phyloP scores from a whole-genome alignment of 35 echinoderm and acorn worm species.

The Ophiothrix spiculata region DNA sequence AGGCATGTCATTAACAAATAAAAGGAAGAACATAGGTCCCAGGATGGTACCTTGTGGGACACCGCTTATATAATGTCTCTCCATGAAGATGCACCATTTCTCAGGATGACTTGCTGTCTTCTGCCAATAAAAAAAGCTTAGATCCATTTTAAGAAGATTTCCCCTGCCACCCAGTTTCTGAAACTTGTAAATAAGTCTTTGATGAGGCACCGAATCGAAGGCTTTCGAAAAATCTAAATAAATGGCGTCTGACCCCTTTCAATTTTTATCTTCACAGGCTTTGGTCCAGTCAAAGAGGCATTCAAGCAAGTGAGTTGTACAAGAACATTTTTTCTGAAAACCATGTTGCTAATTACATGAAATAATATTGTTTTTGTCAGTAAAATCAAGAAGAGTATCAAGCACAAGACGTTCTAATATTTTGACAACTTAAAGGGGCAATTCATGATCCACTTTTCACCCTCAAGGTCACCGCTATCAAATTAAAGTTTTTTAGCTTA shows the following conservation, averaged over 20 bases:
- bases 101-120: constrained; percentile 30
- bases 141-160: constrained; percentile 7
- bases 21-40: not conserved
- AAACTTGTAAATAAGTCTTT: constrained; percentile 18
- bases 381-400: constrained; percentile 15
- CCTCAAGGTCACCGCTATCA: no score
- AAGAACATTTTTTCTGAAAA: not conserved
- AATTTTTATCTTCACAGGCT: constrained; percentile 12
- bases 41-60: not conserved
- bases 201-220: constrained; percentile 12
- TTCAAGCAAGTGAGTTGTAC: constrained; percentile 22
- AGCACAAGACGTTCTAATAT: not conserved
- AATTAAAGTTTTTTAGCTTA: no score
- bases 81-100: constrained; percentile 31
- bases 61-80: no score
- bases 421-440: no score
- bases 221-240: constrained; percentile 49
- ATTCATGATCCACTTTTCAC: no score
- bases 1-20: not conserved
- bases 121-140: not conserved
- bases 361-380: not conserved
- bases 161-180: constrained; percentile 11
- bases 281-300: constrained; percentile 42
- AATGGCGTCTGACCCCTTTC: constrained; percentile 19
- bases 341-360: constrained; percentile 27